Base-by-base conservation (phyloP, 2,113 vertebrate species). In the Pelmatolapia mariae region DNA sequence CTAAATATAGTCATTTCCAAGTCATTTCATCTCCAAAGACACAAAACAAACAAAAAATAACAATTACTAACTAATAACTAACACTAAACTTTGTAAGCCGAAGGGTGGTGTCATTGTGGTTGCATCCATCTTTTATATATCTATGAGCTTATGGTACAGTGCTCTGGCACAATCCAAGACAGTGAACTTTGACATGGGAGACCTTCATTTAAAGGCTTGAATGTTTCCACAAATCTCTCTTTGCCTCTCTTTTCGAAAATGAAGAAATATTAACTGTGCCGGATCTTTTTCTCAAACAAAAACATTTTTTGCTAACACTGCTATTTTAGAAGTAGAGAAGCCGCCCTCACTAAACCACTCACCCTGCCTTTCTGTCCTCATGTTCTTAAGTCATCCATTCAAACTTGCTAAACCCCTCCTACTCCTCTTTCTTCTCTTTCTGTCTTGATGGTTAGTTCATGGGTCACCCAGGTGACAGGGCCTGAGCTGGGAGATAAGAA, bases 401-500 rank as follows among this genome's bases (percentile, higher is more conserved):
- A 76, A 19, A 78, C 73, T 78, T 18, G 26, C 45, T 52, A 52
- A 78, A 50, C 57, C 50, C 82, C 61, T 33, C 89, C 81, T 29
- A 56, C 52, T 63, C 79, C 24, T 24, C 16, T 10, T 52, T 66
- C 63, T 38, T 83, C 66, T 29, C 86, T 54, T 76, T 56, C 47
- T 76, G 89, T 90, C 94, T 91, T 66, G 86, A 94, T 91, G 93
- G 86, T 53, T 85, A 89, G 92, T 93, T 94, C 95, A 95, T 53
- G 93, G 96, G 95, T 96, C 95, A 96, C 57, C 91, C 36, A 79
- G 92, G 94, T 91, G 92, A 96, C 92, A 83, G 91, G 89, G 95
- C 93, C 94, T 96, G 96, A 96, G 94, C 91, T 76, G 85, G 80
- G 92, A 96, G 96, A 96, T 96, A 96, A 96, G 95, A 83, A 45